A percentile compares a stretch with the other conserved stretches of the same genome.
Evolutionary conservation across 2,888 invertebrate genomes (phyloP).

Genomic region (Oxyteleia sp.): DNA sequence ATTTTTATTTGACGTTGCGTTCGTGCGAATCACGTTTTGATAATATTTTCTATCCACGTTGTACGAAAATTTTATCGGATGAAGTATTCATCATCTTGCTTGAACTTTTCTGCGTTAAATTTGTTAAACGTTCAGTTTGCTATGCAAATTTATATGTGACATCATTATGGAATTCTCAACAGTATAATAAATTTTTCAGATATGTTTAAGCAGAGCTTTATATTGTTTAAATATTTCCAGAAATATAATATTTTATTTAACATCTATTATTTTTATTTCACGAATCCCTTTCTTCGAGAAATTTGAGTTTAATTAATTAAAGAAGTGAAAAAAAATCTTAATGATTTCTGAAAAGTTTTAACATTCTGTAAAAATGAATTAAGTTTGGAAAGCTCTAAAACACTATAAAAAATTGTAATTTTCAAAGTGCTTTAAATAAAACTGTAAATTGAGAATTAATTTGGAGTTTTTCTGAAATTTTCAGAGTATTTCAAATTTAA

Average conservation of each 20-base stretch:
- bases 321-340: too few relatives aligned
- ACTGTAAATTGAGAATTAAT: too few relatives aligned
- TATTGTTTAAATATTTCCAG: slow-evolving; percentile 49
- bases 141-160: slow-evolving; percentile 7
- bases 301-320: too few relatives aligned
- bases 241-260: slow-evolving; percentile 62
- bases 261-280: background rate
- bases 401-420: too few relatives aligned
- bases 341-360: too few relatives aligned
- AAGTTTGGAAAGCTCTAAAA: too few relatives aligned
- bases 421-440: too few relatives aligned
- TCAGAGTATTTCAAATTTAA: too few relatives aligned
- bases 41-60: background rate
- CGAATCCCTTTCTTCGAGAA: background rate
- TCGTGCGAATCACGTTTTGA: slow-evolving; percentile 9
- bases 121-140: slow-evolving; percentile 19
- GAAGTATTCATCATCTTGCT: slow-evolving; percentile 6
- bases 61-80: slow-evolving; percentile 1
- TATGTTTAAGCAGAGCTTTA: slow-evolving; percentile 46
- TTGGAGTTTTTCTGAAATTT: too few relatives aligned
- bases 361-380: too few relatives aligned
- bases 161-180: slow-evolving; percentile 12
- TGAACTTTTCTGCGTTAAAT: slow-evolving; percentile 14
- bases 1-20: slow-evolving; percentile 30
- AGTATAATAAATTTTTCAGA: slow-evolving; percentile 21